Evolutionary conservation across 2,113 vertebrate genomes (phyloP), one percentile per base, ranked within the genome.

Genomic region (Gasterosteus aculeatus): DNA sequence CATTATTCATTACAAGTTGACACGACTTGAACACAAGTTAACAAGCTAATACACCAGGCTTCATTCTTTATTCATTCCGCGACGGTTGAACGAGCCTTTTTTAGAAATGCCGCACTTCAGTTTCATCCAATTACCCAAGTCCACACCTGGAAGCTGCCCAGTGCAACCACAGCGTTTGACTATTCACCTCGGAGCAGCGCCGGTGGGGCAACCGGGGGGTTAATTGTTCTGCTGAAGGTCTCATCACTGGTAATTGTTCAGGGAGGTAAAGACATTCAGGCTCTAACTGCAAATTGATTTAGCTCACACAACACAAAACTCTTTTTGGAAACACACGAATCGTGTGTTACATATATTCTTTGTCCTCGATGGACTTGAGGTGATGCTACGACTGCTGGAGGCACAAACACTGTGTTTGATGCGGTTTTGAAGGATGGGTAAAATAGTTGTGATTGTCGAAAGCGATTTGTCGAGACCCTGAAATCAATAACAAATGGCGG

Each of bases 11-110:
- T n/a, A 46, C 72, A 49, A 49, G 63, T 46, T 77, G 57, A 75
- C 66, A 77, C 63, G 26, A 85, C 71, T 80, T 80, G 63, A 88
- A 82, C 51, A 33, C n/a, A 31, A 69, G 75, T 64, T 87, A 69
- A 85, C 68, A 59, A 64, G 69, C 33, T 77, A 77, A 79, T 81
- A 75, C 81, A 82, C 56, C 5, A 41, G 22, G 31, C 62, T 0
- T 84, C 75, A 85, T 82, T 29, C 63, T 77, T 84, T 60, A 83
- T 89, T 81, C 57, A 77, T 78, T 10, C 3, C 12, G 61, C 26
- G 18, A 3, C 18, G 68, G 41, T 58, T 83, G 38, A 78, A 65
- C 56, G 58, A 74, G 41, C 44, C 10, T 60, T 82, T 84, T 71
- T 53, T 7, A 70, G 47, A 47, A 44, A 29, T 0, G 22, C 35